Percentiles rank a stretch among this genome's conserved stretches.
Evolutionary conservation across 1,140 invertebrate species (phyloP).

Genomic region (Drosophila mojavensis): DNA sequence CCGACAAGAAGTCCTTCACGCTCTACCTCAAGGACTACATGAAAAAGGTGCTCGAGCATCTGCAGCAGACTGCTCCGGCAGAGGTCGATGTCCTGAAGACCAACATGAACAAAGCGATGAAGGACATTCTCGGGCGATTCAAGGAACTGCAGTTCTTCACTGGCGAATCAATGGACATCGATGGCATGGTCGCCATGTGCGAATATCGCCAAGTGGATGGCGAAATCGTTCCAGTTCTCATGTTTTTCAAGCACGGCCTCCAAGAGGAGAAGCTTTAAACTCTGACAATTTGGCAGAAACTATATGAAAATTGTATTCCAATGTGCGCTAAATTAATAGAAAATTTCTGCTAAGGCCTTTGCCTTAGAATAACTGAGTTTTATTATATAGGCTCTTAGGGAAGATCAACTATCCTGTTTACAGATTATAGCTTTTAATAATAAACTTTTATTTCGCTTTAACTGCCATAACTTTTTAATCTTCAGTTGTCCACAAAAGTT

Average conservation of each 20-base stretch:
- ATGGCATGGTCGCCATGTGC: constrained; percentile 95
- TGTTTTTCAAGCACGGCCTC: constrained; percentile 98
- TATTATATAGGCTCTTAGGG: no score
- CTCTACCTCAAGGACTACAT: constrained; percentile 97
- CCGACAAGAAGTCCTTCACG: constrained; percentile 95
- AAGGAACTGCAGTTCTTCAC: constrained; percentile 97
- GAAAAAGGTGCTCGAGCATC: constrained; percentile 95
- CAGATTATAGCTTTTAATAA: no score
- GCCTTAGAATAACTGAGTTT: no score
- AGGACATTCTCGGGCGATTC: constrained; percentile 95
- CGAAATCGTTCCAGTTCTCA: constrained; percentile 92
- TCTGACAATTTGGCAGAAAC: neutral
- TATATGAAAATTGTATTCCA: neutral
- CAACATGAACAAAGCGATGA: constrained; percentile 97
- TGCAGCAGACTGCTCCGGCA: constrained; percentile 91
- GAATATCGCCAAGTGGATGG: constrained; percentile 96
- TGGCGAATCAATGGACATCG: constrained; percentile 97
- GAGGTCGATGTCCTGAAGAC: constrained; percentile 95
- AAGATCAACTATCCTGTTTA: no score
- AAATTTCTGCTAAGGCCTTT: neutral
- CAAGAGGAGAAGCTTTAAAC: constrained; percentile 92
- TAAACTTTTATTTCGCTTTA: no score
- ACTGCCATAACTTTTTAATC: no score
- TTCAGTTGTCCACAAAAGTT: no score
- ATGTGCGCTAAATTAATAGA: neutral